phyloP scores from a whole-genome alignment of 1,140 invertebrate genomes.

The Pseudomyrmex pallidus region DNA sequence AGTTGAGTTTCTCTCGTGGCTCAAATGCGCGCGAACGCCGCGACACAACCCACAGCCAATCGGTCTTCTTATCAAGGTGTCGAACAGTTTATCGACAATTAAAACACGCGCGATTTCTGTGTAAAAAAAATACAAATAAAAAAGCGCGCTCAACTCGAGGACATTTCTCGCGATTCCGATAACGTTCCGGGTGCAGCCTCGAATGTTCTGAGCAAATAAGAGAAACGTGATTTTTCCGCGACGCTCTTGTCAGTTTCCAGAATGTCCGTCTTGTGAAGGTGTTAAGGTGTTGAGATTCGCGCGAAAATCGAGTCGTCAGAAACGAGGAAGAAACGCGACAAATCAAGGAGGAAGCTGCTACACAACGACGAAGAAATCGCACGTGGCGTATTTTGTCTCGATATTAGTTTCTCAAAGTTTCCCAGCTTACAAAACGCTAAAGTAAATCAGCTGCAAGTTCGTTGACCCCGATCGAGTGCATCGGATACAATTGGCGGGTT shows the following conservation, averaged over 20 bases:
- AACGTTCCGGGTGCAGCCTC: not conserved
- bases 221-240: not conserved
- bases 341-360: too few relatives aligned
- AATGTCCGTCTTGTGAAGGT: not conserved
- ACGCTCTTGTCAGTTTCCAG: not conserved
- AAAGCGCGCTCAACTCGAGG: conserved; percentile 2
- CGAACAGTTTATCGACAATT: not conserved
- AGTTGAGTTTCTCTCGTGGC: conserved; percentile 62
- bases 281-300: not conserved
- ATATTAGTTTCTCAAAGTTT: too few relatives aligned
- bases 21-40: conserved; percentile 35
- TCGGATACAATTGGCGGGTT: not conserved
- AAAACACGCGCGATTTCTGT: conserved; percentile 4
- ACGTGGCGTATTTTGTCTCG: not conserved
- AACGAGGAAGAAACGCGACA: not conserved
- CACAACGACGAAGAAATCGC: not conserved
- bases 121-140: not conserved
- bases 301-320: too few relatives aligned
- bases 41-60: not conserved
- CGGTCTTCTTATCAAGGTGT: too few relatives aligned
- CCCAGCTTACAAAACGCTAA: not conserved
- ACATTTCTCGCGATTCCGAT: conserved; percentile 46
- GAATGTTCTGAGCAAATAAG: conserved; percentile 1
- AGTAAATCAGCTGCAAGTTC: not conserved
- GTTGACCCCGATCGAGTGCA: conserved; percentile 20